phyloP scores from a whole-genome alignment of 2,888 invertebrate genomes.

The Tridacna crocea region DNA sequence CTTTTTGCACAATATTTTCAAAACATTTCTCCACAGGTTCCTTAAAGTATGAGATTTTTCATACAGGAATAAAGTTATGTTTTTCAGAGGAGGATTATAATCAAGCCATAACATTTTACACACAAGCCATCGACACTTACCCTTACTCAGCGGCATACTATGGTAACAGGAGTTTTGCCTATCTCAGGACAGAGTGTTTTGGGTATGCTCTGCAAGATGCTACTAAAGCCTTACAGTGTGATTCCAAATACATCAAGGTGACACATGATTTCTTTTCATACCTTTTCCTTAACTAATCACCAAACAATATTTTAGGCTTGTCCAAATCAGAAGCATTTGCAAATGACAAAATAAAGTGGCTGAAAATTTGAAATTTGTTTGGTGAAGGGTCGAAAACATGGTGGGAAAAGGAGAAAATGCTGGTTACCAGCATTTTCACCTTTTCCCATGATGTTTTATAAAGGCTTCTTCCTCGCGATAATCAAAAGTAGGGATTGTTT shows the following conservation, averaged over 20 bases:
- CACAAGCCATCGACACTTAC: constrained; percentile 93
- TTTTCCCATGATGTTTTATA: no score
- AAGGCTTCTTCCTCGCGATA: no score
- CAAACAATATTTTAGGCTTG: no score
- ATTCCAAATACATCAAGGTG: constrained; percentile 93
- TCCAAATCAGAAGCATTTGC: no score
- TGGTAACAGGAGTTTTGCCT: constrained; percentile 97
- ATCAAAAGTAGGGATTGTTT: no score
- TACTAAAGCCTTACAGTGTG: constrained; percentile 94
- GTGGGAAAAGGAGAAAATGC: no score
- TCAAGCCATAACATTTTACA: constrained; percentile 92
- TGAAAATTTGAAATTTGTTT: no score
- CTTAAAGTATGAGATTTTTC: background rate
- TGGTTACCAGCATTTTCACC: no score
- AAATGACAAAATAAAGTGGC: no score
- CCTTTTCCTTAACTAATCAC: no score
- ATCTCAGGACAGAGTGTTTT: constrained; percentile 96
- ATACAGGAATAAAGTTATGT: background rate
- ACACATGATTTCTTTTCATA: background rate
- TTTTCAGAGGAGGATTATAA: constrained; percentile 94
- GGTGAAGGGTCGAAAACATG: no score
- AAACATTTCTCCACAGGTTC: background rate
- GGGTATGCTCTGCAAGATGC: constrained; percentile 97
- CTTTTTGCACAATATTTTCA: background rate
- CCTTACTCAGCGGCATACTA: constrained; percentile 94